Conservation (phyloP, 1,140 invertebrate genomes). For the Bombus polaris region DNA sequence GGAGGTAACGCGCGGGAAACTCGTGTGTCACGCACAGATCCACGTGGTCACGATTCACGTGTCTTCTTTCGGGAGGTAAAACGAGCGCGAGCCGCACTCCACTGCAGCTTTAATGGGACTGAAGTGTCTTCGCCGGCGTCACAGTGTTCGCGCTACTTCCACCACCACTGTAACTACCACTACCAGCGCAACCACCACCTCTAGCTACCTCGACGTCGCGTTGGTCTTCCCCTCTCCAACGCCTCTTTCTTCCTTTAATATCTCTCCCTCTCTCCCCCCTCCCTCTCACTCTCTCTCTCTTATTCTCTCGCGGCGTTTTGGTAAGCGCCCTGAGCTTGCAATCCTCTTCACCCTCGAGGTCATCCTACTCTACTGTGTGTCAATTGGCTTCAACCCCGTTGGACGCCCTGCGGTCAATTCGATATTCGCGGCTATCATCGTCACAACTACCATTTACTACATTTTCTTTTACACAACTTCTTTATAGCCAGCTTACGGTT, state of each 20-base stretch:
- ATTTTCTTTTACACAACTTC: background rate
- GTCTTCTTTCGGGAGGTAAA: constrained; percentile 54
- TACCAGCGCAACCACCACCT: constrained; percentile 11
- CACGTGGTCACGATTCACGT: constrained; percentile 74
- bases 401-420: constrained; percentile 28
- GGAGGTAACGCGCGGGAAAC: constrained; percentile 24
- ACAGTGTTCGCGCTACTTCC: constrained; percentile 47
- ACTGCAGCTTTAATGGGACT: constrained; percentile 75
- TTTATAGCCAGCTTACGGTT: background rate
- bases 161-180: constrained; percentile 32
- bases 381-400: constrained; percentile 44
- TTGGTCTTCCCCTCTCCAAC: constrained; percentile 15
- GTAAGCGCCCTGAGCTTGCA: constrained; percentile 63
- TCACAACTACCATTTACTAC: background rate
- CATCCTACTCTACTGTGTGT: constrained; percentile 27
- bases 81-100: constrained; percentile 71
- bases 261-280: background rate
- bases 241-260: background rate
- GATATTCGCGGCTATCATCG: constrained; percentile 21
- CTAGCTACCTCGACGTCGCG: constrained; percentile 25
- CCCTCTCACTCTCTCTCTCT: too few species aligned
- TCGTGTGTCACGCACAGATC: constrained; percentile 54
- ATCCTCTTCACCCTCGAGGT: constrained; percentile 51
- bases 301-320: constrained; percentile 44
- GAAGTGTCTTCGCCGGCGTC: constrained; percentile 53